phyloP scores from a whole-genome alignment of 2,797 vertebrate genomes.

The Chloroceryle inda region DNA sequence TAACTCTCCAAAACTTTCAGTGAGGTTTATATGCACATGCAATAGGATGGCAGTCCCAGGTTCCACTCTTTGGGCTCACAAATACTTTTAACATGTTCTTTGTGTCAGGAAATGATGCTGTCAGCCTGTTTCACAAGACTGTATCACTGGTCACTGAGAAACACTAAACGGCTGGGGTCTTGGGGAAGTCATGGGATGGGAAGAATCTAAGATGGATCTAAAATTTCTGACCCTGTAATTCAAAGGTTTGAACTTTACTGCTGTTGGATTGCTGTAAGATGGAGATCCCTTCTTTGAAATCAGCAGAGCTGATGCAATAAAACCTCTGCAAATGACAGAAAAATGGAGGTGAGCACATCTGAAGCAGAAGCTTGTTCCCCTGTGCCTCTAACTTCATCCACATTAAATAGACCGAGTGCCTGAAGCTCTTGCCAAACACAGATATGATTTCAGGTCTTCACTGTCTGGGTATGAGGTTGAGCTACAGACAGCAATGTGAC shows the following conservation, averaged over 20 bases:
- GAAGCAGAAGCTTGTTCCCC: background rate
- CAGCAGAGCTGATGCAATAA: background rate
- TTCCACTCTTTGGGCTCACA: background rate
- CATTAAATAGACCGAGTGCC: background rate
- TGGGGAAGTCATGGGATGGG: background rate
- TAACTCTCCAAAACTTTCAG: background rate
- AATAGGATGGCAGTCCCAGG: too few relatives aligned
- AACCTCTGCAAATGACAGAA: background rate
- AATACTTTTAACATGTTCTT: accelerated
- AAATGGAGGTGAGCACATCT: accelerated
- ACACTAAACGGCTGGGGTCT: accelerated
- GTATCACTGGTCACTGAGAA: accelerated
- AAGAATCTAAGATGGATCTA: background rate
- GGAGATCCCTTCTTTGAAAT: background rate
- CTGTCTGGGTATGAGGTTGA: constrained; percentile 9
- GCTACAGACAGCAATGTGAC: background rate
- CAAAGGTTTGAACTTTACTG: background rate
- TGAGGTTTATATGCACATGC: background rate
- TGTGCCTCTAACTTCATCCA: background rate
- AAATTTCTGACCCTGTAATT: background rate
- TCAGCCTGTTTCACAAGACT: background rate
- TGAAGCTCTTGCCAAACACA: background rate
- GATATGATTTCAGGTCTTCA: constrained; percentile 31
- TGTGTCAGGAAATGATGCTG: background rate
- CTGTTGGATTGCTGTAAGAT: background rate